Conservation (phyloP, 1,140 invertebrate genomes). For the Alviniconcha marisindica region DNA sequence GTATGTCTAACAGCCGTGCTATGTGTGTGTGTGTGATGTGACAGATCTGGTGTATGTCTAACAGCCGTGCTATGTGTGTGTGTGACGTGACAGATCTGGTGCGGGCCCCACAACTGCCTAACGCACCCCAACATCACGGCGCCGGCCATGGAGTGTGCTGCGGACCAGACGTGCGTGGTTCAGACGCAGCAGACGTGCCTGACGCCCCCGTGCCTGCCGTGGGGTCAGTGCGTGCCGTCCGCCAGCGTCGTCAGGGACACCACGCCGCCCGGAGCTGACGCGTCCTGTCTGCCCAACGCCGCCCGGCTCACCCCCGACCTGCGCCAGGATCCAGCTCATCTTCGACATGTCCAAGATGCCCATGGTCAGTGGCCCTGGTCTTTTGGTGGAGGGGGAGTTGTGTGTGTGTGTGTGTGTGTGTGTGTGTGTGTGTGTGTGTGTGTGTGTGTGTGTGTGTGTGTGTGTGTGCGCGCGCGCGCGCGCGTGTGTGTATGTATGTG, state of each 20-base stretch:
- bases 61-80: neutral
- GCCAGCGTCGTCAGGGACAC: slow-evolving; percentile 85
- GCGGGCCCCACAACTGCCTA: slow-evolving; percentile 72
- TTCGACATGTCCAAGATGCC: slow-evolving; percentile 81
- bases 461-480: too few relatives aligned
- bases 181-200: slow-evolving; percentile 81
- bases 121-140: slow-evolving; percentile 65
- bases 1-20: too few relatives aligned
- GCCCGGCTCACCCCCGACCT: slow-evolving; percentile 83
- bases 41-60: too few relatives aligned
- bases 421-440: too few relatives aligned
- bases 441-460: too few relatives aligned
- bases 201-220: slow-evolving; percentile 84
- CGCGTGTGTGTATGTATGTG: too few relatives aligned
- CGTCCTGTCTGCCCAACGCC: slow-evolving; percentile 88
- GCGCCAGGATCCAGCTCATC: slow-evolving; percentile 85
- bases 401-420: too few relatives aligned
- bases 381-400: too few relatives aligned
- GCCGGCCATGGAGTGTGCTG: slow-evolving; percentile 57
- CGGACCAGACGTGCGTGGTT: slow-evolving; percentile 68
- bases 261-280: slow-evolving; percentile 84
- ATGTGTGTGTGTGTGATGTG: too few relatives aligned
- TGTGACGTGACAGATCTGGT: slow-evolving; percentile 69
- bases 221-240: slow-evolving; percentile 86
- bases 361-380: slow-evolving; percentile 69